Percentiles rank a stretch among this genome's conserved stretches.
phyloP scores from a whole-genome alignment of 2,113 vertebrate species.

The Crotalus tigris region DNA sequence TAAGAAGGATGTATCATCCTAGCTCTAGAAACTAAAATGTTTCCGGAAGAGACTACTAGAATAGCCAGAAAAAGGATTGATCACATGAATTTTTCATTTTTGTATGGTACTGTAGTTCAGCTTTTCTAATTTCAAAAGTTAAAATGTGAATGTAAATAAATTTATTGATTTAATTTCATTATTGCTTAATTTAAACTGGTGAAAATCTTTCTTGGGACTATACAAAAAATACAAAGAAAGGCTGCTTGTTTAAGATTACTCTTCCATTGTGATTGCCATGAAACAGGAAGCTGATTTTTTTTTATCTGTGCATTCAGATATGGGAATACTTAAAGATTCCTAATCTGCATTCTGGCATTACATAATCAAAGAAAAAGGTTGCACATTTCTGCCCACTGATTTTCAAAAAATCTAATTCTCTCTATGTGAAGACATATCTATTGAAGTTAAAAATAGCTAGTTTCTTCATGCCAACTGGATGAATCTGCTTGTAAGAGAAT shows the following conservation, averaged over 20 bases:
- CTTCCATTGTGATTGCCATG: not conserved
- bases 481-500: not conserved
- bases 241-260: not conserved
- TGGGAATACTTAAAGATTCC: not conserved
- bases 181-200: not conserved
- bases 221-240: not conserved
- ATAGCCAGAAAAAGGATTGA: not conserved
- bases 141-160: not conserved
- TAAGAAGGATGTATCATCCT: slow-evolving; percentile 49
- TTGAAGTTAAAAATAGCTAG: not conserved
- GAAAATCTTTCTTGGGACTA: not conserved
- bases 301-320: not conserved
- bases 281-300: not conserved
- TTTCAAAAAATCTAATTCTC: not conserved
- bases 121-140: not conserved
- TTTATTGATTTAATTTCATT: not conserved
- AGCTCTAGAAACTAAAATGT: slow-evolving; percentile 45
- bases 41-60: not conserved
- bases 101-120: not conserved
- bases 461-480: not conserved
- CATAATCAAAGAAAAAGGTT: not conserved
- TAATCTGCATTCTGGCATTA: not conserved
- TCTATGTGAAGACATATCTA: not conserved
- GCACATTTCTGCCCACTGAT: no score
- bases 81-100: not conserved